These are phyloP conservation scores for Chaetodon trifascialis DNA, from an alignment of 2,113 vertebrate genomes.

Conservation along the genomic window DNA sequence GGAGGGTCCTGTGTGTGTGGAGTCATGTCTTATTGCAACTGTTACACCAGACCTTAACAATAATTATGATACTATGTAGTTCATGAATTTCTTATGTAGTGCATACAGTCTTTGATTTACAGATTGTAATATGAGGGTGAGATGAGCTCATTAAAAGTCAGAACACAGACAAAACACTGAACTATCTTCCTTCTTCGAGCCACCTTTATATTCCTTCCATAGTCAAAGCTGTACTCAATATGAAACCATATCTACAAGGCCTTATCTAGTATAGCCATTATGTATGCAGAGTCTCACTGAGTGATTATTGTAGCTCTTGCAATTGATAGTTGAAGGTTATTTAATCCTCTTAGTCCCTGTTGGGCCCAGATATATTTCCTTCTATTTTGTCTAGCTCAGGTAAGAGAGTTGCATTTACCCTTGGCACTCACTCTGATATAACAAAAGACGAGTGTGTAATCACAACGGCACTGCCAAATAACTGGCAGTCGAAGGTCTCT, in stretches of 20 bases:
- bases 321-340: constrained; percentile 66
- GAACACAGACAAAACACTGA: not conserved
- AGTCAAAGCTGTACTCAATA: constrained; percentile 11
- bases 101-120: constrained; percentile 36
- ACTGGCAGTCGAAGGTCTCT: constrained; percentile 36
- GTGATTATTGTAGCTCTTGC: constrained; percentile 47
- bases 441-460: constrained; percentile 32
- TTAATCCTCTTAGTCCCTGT: constrained; percentile 64
- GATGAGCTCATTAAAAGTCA: constrained; percentile 13
- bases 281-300: constrained; percentile 46
- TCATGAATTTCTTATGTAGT: constrained; percentile 44
- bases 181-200: constrained; percentile 9
- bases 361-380: constrained; percentile 41
- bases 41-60: constrained; percentile 15
- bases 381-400: constrained; percentile 52
- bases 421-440: constrained; percentile 38
- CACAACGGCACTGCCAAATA: constrained; percentile 38
- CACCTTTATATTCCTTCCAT: not conserved
- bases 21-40: constrained; percentile 25
- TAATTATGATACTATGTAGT: constrained; percentile 38
- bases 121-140: constrained; percentile 1
- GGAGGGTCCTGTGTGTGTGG: constrained; percentile 25
- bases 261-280: constrained; percentile 49
- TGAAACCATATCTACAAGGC: constrained; percentile 40
- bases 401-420: constrained; percentile 49